Percentiles rank a stretch among this genome's conserved stretches.
Evolutionary conservation across 2,113 vertebrate genomes (phyloP).

Genomic region (Lepus americanus): DNA sequence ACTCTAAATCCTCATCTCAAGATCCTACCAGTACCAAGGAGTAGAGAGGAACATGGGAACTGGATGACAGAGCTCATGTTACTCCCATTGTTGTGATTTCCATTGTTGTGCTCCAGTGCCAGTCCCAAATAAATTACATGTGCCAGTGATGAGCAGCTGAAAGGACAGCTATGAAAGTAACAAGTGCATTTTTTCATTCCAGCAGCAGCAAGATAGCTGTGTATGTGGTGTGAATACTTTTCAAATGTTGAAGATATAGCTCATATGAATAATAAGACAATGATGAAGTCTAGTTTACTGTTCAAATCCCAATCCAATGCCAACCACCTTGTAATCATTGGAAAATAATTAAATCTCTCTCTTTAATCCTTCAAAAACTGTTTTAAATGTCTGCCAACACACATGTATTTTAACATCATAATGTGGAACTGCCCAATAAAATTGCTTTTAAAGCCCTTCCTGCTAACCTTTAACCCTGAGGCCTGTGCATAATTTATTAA

Average conservation of each 20-base stretch:
- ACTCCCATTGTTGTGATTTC: not conserved
- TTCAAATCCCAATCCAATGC: not conserved
- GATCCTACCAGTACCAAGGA: not conserved
- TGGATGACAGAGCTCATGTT: too few species aligned
- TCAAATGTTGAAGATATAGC: not conserved
- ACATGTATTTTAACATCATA: slow-evolving; percentile 46
- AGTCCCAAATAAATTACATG: not conserved
- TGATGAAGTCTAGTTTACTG: slow-evolving; percentile 21
- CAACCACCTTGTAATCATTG: not conserved
- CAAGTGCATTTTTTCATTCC: not conserved
- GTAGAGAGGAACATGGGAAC: not conserved
- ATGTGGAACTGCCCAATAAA: slow-evolving; percentile 67
- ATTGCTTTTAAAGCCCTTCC: slow-evolving; percentile 72
- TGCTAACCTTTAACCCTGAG: slow-evolving; percentile 74
- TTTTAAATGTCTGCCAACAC: slow-evolving; percentile 26
- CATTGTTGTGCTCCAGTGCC: not conserved
- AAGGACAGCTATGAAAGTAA: not conserved
- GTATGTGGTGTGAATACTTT: slow-evolving; percentile 20
- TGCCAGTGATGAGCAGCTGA: not conserved
- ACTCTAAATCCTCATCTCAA: not conserved
- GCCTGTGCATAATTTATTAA: slow-evolving; percentile 67
- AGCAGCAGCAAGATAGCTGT: not conserved
- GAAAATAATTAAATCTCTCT: slow-evolving; percentile 65
- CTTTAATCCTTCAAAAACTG: slow-evolving; percentile 48
- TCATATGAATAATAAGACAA: not conserved